A percentile compares a stretch with the other conserved stretches of the same genome.
phyloP scores from a whole-genome alignment of 2,888 invertebrate species.

The Athalia circularis region DNA sequence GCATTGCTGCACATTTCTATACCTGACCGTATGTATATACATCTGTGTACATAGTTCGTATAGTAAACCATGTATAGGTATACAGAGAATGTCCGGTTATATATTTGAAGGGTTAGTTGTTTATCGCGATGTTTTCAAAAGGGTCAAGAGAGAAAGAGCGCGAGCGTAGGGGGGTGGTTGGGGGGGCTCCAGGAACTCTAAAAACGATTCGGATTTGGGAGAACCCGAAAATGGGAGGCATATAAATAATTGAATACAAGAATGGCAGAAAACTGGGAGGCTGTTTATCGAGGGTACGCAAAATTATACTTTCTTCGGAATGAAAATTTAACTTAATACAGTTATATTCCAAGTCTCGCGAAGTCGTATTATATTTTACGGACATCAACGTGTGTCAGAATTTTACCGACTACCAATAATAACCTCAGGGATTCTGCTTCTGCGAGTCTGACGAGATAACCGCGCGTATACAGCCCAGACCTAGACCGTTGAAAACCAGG shows the following conservation, averaged over 20 bases:
- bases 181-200: too few relatives aligned
- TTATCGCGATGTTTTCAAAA: background rate
- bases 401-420: background rate
- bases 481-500: background rate
- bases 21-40: background rate
- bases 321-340: too few relatives aligned
- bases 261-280: too few relatives aligned
- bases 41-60: constrained; percentile 17
- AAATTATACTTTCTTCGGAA: too few relatives aligned
- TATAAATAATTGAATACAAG: too few relatives aligned
- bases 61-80: constrained; percentile 15
- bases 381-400: background rate
- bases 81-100: constrained; percentile 5
- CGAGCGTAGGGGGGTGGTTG: too few relatives aligned
- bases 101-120: background rate
- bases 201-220: too few relatives aligned
- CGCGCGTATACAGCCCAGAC: background rate
- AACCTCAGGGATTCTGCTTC: too few relatives aligned
- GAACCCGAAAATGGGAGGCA: too few relatives aligned
- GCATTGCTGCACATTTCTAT: background rate
- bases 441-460: background rate
- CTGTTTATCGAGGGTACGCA: too few relatives aligned
- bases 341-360: too few relatives aligned
- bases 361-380: background rate
- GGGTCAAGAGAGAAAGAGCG: too few relatives aligned